Evolutionary conservation across 2,113 vertebrate genomes (phyloP).

Genomic region (Erythrocebus patas): DNA sequence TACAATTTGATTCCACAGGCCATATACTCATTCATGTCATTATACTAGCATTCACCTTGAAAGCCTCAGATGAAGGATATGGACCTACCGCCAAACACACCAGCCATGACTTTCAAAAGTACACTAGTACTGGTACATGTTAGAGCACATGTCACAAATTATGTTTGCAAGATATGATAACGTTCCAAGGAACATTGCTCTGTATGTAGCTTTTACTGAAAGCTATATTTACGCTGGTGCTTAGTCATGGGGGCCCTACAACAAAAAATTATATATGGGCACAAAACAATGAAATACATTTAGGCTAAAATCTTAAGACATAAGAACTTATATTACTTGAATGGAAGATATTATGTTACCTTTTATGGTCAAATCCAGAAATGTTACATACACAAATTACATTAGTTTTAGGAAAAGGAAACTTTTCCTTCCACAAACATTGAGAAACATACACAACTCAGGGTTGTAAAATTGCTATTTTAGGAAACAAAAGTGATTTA

Average conservation of each 20-base stretch:
- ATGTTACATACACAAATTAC: background rate
- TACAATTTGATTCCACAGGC: background rate
- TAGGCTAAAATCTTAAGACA: constrained; percentile 14
- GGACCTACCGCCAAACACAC: background rate
- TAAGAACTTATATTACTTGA: background rate
- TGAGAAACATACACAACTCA: background rate
- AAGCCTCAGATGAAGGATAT: background rate
- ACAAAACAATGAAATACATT: constrained; percentile 22
- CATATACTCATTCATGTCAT: background rate
- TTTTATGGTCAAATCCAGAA: constrained; percentile 14
- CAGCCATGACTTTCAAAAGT: background rate
- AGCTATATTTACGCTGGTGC: background rate
- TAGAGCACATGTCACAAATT: background rate
- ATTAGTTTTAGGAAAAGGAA: background rate
- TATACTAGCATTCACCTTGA: background rate
- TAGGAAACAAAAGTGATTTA: constrained; percentile 37
- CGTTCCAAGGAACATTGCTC: background rate
- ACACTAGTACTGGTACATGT: background rate
- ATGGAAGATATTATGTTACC: background rate
- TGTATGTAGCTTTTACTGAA: background rate
- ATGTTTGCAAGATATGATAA: constrained; percentile 8
- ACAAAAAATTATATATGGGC: background rate
- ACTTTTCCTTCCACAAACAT: constrained; percentile 12
- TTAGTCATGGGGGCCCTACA: background rate
- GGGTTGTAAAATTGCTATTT: background rate